These are phyloP conservation scores for Cossypha caffra DNA, from an alignment of 2,797 vertebrate species.

Conservation along the genomic window DNA sequence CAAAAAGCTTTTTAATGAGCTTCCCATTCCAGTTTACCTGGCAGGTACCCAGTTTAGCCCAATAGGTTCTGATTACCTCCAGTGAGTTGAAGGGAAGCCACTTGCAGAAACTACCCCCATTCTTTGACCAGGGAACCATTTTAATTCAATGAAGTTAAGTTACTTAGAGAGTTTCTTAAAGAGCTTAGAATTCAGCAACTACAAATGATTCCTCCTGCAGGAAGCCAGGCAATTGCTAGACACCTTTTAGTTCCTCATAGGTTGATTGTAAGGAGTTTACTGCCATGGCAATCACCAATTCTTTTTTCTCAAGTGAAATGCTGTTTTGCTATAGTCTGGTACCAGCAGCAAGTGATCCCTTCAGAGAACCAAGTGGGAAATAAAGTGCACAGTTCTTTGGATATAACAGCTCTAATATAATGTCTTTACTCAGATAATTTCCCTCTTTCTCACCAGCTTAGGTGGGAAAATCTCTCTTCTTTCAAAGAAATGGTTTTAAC, in stretches of 20 bases:
- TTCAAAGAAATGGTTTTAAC: neutral
- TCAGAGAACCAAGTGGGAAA: neutral
- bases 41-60: neutral
- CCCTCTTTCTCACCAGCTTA: neutral
- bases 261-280: neutral
- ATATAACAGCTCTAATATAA: neutral
- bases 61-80: neutral
- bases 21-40: neutral
- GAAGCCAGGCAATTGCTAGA: neutral
- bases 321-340: neutral
- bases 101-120: neutral
- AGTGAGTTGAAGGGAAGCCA: neutral
- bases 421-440: neutral
- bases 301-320: neutral
- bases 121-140: neutral
- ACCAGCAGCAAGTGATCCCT: neutral
- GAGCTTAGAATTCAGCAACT: neutral
- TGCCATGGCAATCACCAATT: neutral
- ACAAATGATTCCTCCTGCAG: neutral
- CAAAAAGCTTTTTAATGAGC: neutral
- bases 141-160: neutral
- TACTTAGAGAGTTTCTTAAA: neutral
- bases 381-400: neutral
- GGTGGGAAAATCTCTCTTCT: neutral
- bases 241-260: neutral